Conservation (phyloP, 2,113 vertebrate genomes). For the Bungarus multicinctus region DNA sequence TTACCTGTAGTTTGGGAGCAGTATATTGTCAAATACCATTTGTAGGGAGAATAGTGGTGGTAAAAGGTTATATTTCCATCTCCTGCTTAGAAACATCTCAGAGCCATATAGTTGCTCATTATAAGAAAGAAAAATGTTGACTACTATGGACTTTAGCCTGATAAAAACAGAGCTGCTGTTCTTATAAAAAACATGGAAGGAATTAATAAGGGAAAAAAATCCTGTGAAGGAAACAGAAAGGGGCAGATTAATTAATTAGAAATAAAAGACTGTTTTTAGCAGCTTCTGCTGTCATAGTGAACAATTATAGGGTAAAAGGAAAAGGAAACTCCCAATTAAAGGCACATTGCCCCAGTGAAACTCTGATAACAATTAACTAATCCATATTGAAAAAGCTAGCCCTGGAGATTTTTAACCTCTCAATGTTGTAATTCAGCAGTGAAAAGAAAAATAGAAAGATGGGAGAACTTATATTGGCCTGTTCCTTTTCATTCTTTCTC, state of each 20-base stretch:
- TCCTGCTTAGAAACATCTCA: neutral
- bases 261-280: neutral
- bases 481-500: neutral
- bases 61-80: neutral
- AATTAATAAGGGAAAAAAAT: neutral
- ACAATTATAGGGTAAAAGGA: neutral
- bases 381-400: neutral
- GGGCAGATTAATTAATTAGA: neutral
- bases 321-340: neutral
- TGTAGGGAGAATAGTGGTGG: neutral
- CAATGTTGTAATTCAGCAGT: slow-evolving; percentile 28
- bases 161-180: neutral
- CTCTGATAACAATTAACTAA: neutral
- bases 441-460: slow-evolving; percentile 4
- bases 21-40: neutral
- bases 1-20: neutral
- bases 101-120: neutral
- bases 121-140: neutral
- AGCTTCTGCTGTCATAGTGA: neutral
- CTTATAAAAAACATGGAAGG: neutral
- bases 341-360: neutral
- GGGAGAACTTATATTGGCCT: neutral
- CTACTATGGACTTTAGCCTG: neutral
- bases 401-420: neutral
- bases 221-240: neutral